Evolutionary conservation across 2,888 invertebrate genomes (phyloP).

Genomic region (Chrysolina haemoptera): DNA sequence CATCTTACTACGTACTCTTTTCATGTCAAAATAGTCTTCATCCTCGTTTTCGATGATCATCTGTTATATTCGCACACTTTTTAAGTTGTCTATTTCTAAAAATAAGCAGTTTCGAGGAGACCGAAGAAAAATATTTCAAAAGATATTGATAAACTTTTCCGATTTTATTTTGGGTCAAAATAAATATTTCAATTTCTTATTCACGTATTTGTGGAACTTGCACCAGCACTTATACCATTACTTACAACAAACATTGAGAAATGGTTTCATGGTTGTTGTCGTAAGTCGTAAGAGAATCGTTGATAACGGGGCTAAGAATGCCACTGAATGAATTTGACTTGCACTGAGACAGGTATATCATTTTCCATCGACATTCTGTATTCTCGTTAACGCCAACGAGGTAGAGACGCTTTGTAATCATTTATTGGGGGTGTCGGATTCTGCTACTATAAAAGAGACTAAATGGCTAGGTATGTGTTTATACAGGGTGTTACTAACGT

Average conservation of each 20-base stretch:
- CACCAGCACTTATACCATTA: no score
- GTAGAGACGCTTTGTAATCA: no score
- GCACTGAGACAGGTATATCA: neutral
- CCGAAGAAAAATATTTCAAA: neutral
- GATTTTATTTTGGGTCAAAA: slow-evolving; percentile 16
- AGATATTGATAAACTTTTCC: neutral
- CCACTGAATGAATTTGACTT: neutral
- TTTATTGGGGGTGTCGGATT: no score
- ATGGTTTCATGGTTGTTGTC: neutral
- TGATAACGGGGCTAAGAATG: slow-evolving; percentile 15
- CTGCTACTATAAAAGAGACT: no score
- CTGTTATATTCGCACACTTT: slow-evolving; percentile 1
- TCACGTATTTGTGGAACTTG: neutral
- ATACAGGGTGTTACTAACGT: no score
- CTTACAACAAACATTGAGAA: slow-evolving; percentile 6
- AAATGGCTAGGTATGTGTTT: no score
- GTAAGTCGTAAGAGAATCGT: neutral
- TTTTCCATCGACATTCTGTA: neutral
- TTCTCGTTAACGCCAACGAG: neutral
- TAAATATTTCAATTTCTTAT: neutral
- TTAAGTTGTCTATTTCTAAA: neutral
- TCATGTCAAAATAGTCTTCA: slow-evolving; percentile 54
- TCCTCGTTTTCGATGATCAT: slow-evolving; percentile 4
- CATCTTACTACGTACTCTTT: no score
- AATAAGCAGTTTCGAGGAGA: neutral